Base-by-base conservation (phyloP, 2,113 vertebrate genomes). In the Ceuthmochares aereus region DNA sequence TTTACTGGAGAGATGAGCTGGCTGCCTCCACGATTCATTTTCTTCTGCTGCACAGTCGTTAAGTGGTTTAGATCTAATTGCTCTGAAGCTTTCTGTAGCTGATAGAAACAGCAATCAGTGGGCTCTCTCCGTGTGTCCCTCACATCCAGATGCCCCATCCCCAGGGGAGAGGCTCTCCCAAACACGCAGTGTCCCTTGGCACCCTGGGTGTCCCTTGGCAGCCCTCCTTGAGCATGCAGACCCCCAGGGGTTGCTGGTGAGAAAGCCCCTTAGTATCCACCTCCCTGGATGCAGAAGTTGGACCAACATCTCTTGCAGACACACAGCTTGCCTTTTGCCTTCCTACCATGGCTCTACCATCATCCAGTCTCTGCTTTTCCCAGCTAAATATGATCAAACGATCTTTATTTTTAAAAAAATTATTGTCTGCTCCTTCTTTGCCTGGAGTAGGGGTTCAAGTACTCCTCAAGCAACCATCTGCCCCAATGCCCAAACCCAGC, bases 21-120 rank as follows among this genome's bases (percentile, higher is more conserved):
- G 84, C 87, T 94, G 90, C 89, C 80, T 94, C 91, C 3, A 0
- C 66, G 66, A 90, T 92, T 59, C 42, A 88, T 62, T 89, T 87
- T 58, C 52, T 74, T 43, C 74, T 93, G 81, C 90, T 89, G 93
- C 84, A 32, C 10, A 64, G 76, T 74, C 15, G 1, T 89, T 87
- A 94, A 94, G 87, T 89, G 89, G 16, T 77, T 93, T 87, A 62
- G 68, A 60, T 54, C 91, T 94, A 94, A 95, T 93, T 84, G 51
- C 84, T 89, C 49, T 29, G 55, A 21, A 70, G 89, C 64, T 89
- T 70, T 81, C 81, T 47, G 63, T n/a, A 70, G 87, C 84, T 21
- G 1, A 51, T 64, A 89, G 84, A 37, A 96, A 32, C 37, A 63
- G 63, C 49, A 66, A 86, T 9, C 54, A 3, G 0, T 27, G 37